Evolutionary conservation across 2,888 invertebrate genomes (phyloP), one percentile per base, ranked within the genome.

Genomic region (Camptogramma bilineatum): DNA sequence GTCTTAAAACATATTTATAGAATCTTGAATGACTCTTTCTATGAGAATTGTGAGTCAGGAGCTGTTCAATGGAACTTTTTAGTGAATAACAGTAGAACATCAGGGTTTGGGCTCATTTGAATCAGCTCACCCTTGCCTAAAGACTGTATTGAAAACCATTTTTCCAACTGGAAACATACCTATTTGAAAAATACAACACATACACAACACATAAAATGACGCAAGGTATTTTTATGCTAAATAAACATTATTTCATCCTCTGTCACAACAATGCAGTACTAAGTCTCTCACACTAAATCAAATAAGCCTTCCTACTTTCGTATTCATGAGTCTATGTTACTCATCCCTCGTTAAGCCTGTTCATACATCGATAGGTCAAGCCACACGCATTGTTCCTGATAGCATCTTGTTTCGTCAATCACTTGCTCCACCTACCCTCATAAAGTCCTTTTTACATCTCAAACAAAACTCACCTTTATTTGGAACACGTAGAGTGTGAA

Each of bases 341-440:
- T 73, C 80, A 78, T 77, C 74, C 73, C 75, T 76, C 75, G 77
- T 80, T 77, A 73, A 67, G 76, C 78, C 74, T 75, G 64, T 77
- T 80, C 78, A 73, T 76, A 77, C 76, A 78, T 82, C 80, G 77
- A 83, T 83, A 81, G 78, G 82, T 84, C 77, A 81, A 82, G 80
- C 88, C 90, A 88, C 90, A 89, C 90, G 84, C 90, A 88, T 91
- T 90, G 90, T 87, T 70, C 70, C 78, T 73, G 91, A 91, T 91
- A 89, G 64, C 76, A 91, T 91, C 90, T 83, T 74, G 82, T 86
- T 71, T 85, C 77, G 85, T 85, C 86, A 84, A 85, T 87, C 84
- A 86, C 83, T 80, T 77, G 76, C 72, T 80, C 75, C 74, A 77
- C 78, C 80, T 79, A 80, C 79, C 82, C 79, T 75, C 76, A 77